These are phyloP conservation scores for Heliconius erato DNA, from an alignment of 2,888 invertebrate species.

Conservation along the genomic window DNA sequence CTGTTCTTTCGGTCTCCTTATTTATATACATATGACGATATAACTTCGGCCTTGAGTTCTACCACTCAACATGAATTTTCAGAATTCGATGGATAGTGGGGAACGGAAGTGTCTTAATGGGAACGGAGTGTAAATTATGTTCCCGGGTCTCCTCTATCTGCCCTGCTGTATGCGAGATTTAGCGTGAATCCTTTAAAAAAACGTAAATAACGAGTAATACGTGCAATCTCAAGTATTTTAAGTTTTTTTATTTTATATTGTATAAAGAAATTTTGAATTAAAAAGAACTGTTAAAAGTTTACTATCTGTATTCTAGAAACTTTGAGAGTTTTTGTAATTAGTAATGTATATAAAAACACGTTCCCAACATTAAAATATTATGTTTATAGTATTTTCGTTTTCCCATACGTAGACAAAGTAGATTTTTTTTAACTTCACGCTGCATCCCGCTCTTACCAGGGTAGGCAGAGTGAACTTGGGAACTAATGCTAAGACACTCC, in stretches of 20 bases:
- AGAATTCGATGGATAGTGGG: not conserved
- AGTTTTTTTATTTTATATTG: not conserved
- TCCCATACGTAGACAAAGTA: not conserved
- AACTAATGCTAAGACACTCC: not conserved
- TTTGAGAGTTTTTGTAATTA: not conserved
- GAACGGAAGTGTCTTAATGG: not conserved
- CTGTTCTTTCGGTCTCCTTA: not conserved
- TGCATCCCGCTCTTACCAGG: too few relatives aligned
- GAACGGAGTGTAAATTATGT: too few relatives aligned
- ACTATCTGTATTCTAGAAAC: constrained; percentile 2
- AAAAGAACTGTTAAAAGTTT: not conserved
- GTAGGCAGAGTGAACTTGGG: not conserved
- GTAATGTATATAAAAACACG: not conserved
- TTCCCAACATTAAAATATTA: not conserved
- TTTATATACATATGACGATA: too few relatives aligned
- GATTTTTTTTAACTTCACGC: too few relatives aligned
- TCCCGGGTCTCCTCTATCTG: not conserved
- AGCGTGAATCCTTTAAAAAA: not conserved
- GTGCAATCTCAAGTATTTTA: too few relatives aligned
- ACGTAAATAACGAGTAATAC: too few relatives aligned
- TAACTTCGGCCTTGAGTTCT: not conserved
- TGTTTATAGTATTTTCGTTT: not conserved
- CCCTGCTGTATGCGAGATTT: not conserved
- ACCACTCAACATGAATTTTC: not conserved
- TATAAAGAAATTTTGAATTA: not conserved